A percentile compares a stretch with the other conserved stretches of the same genome.
These are phyloP conservation scores for Cnemophilus loriae DNA, from an alignment of 2,113 vertebrate genomes.

Conservation along the genomic window DNA sequence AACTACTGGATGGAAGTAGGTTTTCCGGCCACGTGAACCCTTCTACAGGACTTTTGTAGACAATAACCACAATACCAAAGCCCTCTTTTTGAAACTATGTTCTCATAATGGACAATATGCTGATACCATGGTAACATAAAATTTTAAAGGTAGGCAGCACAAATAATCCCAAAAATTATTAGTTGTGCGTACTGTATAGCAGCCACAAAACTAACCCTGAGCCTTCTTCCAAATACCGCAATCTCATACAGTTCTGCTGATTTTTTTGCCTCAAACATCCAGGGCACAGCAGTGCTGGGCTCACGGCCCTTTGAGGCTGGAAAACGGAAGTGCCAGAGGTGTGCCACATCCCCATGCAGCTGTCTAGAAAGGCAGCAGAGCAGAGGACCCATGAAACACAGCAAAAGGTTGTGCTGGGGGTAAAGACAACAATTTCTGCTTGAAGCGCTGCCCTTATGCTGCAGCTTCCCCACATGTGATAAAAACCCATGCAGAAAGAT, in stretches of 20 bases:
- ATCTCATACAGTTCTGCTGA: neutral
- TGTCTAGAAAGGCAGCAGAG: neutral
- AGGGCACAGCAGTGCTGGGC: neutral
- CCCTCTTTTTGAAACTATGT: neutral
- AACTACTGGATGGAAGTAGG: neutral
- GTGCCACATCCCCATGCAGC: neutral
- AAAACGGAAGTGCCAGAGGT: neutral
- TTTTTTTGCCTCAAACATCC: neutral
- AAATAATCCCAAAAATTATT: neutral
- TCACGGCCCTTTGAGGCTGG: fast-evolving
- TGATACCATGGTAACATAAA: neutral
- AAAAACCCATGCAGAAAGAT: neutral
- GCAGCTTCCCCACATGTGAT: neutral
- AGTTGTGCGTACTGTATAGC: neutral
- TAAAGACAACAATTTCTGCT: neutral
- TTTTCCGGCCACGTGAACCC: neutral
- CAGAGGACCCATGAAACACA: neutral
- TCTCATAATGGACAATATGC: neutral
- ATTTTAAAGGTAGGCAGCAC: neutral
- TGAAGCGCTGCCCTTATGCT: neutral
- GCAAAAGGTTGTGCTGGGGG: neutral
- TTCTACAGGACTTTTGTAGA: neutral
- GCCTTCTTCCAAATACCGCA: neutral
- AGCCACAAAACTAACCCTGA: neutral
- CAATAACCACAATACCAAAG: neutral